Percentiles rank a stretch among this genome's conserved stretches.
phyloP scores from a whole-genome alignment of 2,113 vertebrate genomes.

The Erythrocercus mccallii region DNA sequence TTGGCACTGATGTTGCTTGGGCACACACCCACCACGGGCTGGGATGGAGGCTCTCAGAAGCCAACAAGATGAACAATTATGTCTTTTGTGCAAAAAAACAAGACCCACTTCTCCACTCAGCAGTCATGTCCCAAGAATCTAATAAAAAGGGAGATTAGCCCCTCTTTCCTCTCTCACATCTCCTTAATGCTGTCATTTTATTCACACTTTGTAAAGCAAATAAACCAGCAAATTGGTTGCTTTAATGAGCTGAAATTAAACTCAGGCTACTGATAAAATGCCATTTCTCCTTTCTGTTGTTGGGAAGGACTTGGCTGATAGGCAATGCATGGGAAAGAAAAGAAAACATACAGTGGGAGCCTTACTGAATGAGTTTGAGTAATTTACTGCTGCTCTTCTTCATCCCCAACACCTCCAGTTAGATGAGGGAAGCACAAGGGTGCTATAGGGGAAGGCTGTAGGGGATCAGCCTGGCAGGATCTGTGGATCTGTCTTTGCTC shows the following conservation, averaged over 20 bases:
- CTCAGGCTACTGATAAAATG: conserved; percentile 54
- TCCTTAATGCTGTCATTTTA: conserved; percentile 59
- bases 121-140: conserved; percentile 23
- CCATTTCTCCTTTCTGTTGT: conserved; percentile 49
- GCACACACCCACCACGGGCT: not conserved
- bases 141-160: conserved; percentile 62
- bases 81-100: not conserved
- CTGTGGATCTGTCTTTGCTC: not conserved
- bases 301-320: conserved; percentile 29
- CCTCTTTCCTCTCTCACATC: conserved; percentile 37
- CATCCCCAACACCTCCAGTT: not conserved
- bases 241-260: conserved; percentile 73
- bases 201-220: conserved; percentile 69
- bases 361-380: not conserved
- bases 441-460: not conserved
- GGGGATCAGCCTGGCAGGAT: not conserved
- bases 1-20: fast-evolving
- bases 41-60: not conserved
- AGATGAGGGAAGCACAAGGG: not conserved
- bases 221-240: conserved; percentile 69
- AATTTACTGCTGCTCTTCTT: not conserved
- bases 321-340: not conserved
- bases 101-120: not conserved
- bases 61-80: not conserved
- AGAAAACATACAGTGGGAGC: conserved; percentile 11